These are phyloP conservation scores for Cylas formicarius DNA, from an alignment of 1,140 invertebrate species.

Conservation along the genomic window DNA sequence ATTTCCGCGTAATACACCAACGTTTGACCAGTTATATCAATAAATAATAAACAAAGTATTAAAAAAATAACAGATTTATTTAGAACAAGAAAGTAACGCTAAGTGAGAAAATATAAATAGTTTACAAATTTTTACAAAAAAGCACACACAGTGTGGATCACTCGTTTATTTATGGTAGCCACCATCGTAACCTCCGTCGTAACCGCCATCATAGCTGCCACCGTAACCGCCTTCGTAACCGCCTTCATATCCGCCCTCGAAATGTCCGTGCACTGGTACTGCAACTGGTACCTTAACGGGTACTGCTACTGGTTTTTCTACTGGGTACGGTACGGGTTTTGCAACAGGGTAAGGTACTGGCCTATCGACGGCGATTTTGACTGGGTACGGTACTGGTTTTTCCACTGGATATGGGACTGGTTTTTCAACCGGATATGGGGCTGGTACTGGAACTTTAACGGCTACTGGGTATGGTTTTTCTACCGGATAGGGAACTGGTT, in stretches of 20 bases:
- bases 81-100: conserved; percentile 22
- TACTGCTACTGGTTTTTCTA: conserved; percentile 44
- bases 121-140: conserved; percentile 47
- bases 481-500: conserved; percentile 22
- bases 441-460: conserved; percentile 41
- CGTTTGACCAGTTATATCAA: too few relatives aligned
- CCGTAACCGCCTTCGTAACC: conserved; percentile 45
- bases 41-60: conserved; percentile 26
- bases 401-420: conserved; percentile 38
- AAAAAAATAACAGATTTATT: conserved; percentile 30
- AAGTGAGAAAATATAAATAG: conserved; percentile 28
- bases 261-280: conserved; percentile 59
- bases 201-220: conserved; percentile 53
- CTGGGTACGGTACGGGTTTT: conserved; percentile 22
- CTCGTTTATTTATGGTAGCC: conserved; percentile 48
- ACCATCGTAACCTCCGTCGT: conserved; percentile 46
- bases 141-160: conserved; percentile 37
- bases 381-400: conserved; percentile 29
- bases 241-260: conserved; percentile 53
- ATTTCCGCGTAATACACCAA: too few relatives aligned
- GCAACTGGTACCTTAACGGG: conserved; percentile 56
- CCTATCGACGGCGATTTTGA: conserved; percentile 47
- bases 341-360: conserved; percentile 26
- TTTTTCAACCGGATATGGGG: conserved; percentile 49
- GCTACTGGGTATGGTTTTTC: conserved; percentile 40